Conservation (phyloP, 2,888 invertebrate genomes). For the Chloroclystis v-ata region DNA sequence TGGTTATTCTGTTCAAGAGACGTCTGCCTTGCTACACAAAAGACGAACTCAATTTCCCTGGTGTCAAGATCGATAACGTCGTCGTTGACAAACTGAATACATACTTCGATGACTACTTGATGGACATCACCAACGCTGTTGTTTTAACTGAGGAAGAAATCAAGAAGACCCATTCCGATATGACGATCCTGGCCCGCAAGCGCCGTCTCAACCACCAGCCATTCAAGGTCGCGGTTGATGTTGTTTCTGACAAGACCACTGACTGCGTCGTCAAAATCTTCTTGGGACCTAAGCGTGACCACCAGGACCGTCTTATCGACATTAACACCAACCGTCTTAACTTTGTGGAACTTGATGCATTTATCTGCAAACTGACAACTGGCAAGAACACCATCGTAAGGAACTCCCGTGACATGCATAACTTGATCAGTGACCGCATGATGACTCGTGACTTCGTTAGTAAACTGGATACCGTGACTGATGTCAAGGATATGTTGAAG, state of each 20-base stretch:
- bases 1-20: slow-evolving; percentile 78
- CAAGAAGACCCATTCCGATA: slow-evolving; percentile 67
- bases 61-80: slow-evolving; percentile 80
- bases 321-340: slow-evolving; percentile 78
- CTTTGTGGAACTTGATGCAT: slow-evolving; percentile 82
- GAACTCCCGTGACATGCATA: slow-evolving; percentile 82
- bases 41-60: slow-evolving; percentile 80
- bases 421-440: slow-evolving; percentile 81
- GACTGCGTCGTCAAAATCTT: slow-evolving; percentile 82
- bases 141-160: slow-evolving; percentile 66
- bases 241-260: slow-evolving; percentile 75
- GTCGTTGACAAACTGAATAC: slow-evolving; percentile 82
- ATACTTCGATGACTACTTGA: slow-evolving; percentile 82
- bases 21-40: slow-evolving; percentile 79
- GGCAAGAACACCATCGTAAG: slow-evolving; percentile 82
- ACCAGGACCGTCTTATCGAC: slow-evolving; percentile 74
- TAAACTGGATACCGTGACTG: slow-evolving; percentile 76
- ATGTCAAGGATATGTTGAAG: slow-evolving; percentile 48
- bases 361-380: slow-evolving; percentile 77
- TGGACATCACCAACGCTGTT: slow-evolving; percentile 81
- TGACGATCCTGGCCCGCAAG: slow-evolving; percentile 76
- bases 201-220: slow-evolving; percentile 82
- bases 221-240: slow-evolving; percentile 76
- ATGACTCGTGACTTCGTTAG: slow-evolving; percentile 81
- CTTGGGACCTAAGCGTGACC: slow-evolving; percentile 83